phyloP scores from a whole-genome alignment of 2,797 vertebrate genomes.

The Helicolenus hilgendorfi region DNA sequence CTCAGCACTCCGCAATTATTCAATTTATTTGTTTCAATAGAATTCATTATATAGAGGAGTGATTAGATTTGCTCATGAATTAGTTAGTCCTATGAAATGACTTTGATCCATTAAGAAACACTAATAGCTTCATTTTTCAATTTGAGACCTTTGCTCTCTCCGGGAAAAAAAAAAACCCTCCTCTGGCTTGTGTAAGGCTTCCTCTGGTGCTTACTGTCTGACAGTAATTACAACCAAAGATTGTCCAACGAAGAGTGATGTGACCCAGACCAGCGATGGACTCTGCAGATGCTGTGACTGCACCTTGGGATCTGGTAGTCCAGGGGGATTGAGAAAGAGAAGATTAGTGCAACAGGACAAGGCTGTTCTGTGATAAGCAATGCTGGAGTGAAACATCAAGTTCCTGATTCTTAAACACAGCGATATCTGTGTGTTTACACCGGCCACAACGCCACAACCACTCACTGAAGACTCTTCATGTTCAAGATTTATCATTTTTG shows the following conservation, averaged over 20 bases:
- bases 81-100: constrained; percentile 33
- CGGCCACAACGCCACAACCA: not conserved
- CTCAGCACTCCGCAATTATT: constrained; percentile 36
- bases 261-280: not conserved
- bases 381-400: not conserved
- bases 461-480: not conserved
- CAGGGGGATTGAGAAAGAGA: not conserved
- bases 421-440: not conserved
- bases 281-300: not conserved
- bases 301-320: not conserved
- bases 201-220: constrained; percentile 17
- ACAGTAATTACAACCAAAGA: constrained; percentile 32
- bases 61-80: constrained; percentile 65
- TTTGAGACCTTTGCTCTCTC: constrained; percentile 53
- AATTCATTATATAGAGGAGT: constrained; percentile 54
- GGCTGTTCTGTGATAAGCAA: constrained; percentile 8
- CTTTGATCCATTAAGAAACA: constrained; percentile 54
- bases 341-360: not conserved
- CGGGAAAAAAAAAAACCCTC: constrained; percentile 4
- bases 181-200: constrained; percentile 17
- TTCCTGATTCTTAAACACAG: not conserved
- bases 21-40: constrained; percentile 61
- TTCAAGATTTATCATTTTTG: not conserved
- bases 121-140: constrained; percentile 66
- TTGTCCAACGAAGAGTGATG: not conserved